Conservation (phyloP, 2,888 invertebrate genomes). For the Drosophila glabriapex region DNA sequence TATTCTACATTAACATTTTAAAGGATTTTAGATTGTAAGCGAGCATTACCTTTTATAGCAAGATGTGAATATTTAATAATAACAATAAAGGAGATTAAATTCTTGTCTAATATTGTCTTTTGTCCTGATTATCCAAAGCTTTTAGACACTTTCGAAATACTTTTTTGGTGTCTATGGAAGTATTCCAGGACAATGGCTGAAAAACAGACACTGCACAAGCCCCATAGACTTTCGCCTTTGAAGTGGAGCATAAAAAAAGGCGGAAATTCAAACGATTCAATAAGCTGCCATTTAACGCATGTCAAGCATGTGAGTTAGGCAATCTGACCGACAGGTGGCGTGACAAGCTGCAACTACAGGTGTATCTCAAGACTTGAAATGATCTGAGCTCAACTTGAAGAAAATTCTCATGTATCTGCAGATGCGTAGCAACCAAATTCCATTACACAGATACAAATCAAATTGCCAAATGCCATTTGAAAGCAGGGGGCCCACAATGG, state of each 20-base stretch:
- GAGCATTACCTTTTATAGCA: background rate
- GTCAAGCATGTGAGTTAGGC: conserved; percentile 18
- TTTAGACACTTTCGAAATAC: background rate
- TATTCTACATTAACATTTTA: background rate
- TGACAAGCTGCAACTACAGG: conserved; percentile 48
- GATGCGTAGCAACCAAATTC: conserved; percentile 65
- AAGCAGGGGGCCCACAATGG: background rate
- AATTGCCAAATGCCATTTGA: conserved; percentile 58
- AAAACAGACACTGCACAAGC: background rate
- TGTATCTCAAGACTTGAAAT: conserved; percentile 16
- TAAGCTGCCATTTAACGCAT: conserved; percentile 9
- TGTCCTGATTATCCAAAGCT: background rate
- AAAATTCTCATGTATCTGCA: conserved; percentile 48
- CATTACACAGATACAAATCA: conserved; percentile 77
- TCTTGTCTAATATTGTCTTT: no score
- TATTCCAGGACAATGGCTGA: background rate
- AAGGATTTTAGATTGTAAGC: background rate
- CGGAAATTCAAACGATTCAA: conserved; percentile 16
- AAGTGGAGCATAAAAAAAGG: background rate
- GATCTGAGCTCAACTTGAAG: conserved; percentile 5
- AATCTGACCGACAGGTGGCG: conserved; percentile 53
- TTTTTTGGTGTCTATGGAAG: background rate
- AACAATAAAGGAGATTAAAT: background rate
- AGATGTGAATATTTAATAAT: background rate
- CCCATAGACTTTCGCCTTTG: background rate